phyloP scores from a whole-genome alignment of 2,113 vertebrate species.

The Lethenteron camtschaticum region DNA sequence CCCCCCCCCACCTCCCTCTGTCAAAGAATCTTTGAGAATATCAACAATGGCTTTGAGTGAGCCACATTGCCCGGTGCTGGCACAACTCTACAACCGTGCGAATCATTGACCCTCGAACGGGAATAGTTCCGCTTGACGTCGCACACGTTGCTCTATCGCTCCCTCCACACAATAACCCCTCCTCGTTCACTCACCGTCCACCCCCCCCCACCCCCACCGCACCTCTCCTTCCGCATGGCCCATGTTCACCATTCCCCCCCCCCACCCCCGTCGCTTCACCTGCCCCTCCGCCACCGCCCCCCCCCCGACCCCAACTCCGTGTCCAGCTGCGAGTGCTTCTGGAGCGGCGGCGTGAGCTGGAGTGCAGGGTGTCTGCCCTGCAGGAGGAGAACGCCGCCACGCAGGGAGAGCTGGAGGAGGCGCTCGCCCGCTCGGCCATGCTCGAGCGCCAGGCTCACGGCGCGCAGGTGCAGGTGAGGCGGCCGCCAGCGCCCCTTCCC shows the following conservation, averaged over 20 bases:
- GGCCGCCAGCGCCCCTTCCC: background rate
- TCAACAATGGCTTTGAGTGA: too few species aligned
- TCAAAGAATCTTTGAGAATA: too few species aligned
- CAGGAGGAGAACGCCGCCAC: conserved; percentile 74
- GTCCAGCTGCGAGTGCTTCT: conserved; percentile 85
- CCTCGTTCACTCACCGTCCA: background rate
- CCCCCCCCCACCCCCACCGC: conserved; percentile 5
- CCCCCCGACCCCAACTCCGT: background rate
- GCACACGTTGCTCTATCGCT: conserved; percentile 6
- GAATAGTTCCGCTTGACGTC: background rate
- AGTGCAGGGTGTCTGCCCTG: conserved; percentile 44
- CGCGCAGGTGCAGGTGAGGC: conserved; percentile 65
- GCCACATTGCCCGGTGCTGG: too few species aligned
- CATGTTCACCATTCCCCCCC: background rate
- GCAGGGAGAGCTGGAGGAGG: conserved; percentile 54
- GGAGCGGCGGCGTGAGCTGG: conserved; percentile 63
- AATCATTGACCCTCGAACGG: too few species aligned
- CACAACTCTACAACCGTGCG: too few species aligned
- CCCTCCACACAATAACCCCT: conserved; percentile 9
- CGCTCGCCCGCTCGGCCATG: conserved; percentile 57
- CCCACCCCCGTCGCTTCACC: too few species aligned
- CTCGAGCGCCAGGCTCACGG: conserved; percentile 60
- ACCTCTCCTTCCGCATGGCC: background rate
- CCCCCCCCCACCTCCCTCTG: too few species aligned
- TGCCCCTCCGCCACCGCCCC: background rate